Conservation (phyloP, 1,140 invertebrate species). For the Vanessa tameamea region DNA sequence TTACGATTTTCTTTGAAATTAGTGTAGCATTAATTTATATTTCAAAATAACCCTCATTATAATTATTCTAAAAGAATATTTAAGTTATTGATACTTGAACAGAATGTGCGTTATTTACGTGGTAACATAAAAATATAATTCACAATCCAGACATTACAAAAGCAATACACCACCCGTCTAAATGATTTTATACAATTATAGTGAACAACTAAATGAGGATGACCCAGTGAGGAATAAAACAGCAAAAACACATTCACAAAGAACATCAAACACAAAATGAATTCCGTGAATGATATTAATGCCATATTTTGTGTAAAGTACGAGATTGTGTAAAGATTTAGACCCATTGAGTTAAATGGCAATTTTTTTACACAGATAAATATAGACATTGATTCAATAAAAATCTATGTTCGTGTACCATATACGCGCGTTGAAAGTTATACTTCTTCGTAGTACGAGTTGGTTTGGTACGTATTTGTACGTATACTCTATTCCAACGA, state of each 20-base stretch:
- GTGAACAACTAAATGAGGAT: neutral
- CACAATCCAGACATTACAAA: neutral
- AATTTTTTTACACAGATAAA: neutral
- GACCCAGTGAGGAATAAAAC: neutral
- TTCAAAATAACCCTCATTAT: too few species aligned
- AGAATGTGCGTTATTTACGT: slow-evolving; percentile 1
- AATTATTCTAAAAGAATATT: neutral
- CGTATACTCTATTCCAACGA: too few species aligned
- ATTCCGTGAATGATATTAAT: neutral
- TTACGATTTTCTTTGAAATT: too few species aligned
- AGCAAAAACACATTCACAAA: neutral
- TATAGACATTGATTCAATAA: neutral
- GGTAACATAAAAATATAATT: neutral
- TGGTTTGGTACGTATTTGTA: too few species aligned
- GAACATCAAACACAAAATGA: slow-evolving; percentile 5
- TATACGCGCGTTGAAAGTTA: too few species aligned
- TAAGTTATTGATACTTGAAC: neutral
- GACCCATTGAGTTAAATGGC: slow-evolving; percentile 16
- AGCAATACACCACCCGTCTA: neutral
- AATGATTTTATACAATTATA: neutral
- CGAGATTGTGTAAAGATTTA: neutral
- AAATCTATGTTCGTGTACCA: neutral
- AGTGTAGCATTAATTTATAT: too few species aligned
- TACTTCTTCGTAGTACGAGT: too few species aligned
- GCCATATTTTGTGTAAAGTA: neutral